These are phyloP conservation scores for Drosophila ezoana DNA, from an alignment of 2,888 invertebrate species.

Conservation along the genomic window DNA sequence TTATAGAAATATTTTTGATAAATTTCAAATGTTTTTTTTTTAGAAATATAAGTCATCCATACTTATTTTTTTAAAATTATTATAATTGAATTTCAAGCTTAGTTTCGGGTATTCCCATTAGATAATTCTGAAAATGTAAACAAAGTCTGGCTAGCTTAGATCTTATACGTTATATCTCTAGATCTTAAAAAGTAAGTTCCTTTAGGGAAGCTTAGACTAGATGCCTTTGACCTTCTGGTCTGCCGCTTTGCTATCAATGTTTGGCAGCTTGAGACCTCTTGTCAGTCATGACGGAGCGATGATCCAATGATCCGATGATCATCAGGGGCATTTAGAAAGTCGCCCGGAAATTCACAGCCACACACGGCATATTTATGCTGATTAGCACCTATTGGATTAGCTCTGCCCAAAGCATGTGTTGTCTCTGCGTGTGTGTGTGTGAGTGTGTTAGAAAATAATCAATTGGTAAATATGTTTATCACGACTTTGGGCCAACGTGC, in stretches of 20 bases:
- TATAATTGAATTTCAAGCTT: too few relatives aligned
- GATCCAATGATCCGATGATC: slow-evolving; percentile 28
- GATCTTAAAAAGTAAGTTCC: too few relatives aligned
- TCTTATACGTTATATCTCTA: too few relatives aligned
- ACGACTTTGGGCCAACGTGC: slow-evolving; percentile 67
- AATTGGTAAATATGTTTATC: slow-evolving; percentile 80
- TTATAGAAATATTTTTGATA: too few relatives aligned
- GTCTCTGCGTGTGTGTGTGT: slow-evolving; percentile 19
- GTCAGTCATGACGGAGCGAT: slow-evolving; percentile 23
- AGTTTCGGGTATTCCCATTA: too few relatives aligned
- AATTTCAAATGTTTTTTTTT: too few relatives aligned
- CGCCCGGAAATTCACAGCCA: slow-evolving; percentile 68
- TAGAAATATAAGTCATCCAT: too few relatives aligned
- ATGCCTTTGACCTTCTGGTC: not conserved
- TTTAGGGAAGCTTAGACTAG: too few relatives aligned
- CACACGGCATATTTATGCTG: slow-evolving; percentile 70
- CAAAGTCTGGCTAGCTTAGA: too few relatives aligned
- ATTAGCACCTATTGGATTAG: slow-evolving; percentile 71
- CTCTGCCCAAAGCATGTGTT: slow-evolving; percentile 48
- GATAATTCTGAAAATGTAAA: too few relatives aligned
- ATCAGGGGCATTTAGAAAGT: slow-evolving; percentile 67
- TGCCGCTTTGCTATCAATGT: slow-evolving; percentile 1
- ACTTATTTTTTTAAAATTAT: too few relatives aligned
- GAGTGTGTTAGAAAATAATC: slow-evolving; percentile 70
- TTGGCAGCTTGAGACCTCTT: slow-evolving; percentile 10